These are phyloP conservation scores for Myiozetetes cayanensis DNA, from an alignment of 2,113 vertebrate genomes.

Conservation along the genomic window DNA sequence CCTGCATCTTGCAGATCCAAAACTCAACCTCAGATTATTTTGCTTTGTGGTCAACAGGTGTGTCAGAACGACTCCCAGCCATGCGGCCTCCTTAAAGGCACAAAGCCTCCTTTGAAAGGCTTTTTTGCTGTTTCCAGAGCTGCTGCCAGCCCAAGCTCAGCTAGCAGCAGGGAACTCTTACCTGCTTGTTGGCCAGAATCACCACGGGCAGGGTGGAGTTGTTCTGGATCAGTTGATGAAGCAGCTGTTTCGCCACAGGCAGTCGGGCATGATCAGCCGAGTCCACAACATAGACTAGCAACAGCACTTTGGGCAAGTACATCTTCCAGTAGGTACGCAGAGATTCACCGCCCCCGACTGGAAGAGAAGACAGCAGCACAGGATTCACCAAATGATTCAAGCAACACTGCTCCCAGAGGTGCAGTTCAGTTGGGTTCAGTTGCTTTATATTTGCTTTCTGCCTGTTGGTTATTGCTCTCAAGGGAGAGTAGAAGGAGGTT, in stretches of 20 bases:
- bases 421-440: neutral
- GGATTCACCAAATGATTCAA: neutral
- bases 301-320: constrained; percentile 81
- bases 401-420: neutral
- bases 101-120: neutral
- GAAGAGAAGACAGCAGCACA: constrained; percentile 25
- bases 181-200: constrained; percentile 96
- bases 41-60: neutral
- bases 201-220: constrained; percentile 84
- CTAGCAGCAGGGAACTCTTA: constrained; percentile 58
- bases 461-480: neutral
- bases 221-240: constrained; percentile 81
- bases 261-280: constrained; percentile 80
- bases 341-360: constrained; percentile 88
- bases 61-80: neutral
- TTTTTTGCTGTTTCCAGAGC: neutral
- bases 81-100: neutral
- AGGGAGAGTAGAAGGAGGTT: neutral
- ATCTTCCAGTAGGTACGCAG: constrained; percentile 84
- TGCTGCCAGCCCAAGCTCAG: neutral
- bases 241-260: constrained; percentile 81
- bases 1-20: neutral
- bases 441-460: neutral
- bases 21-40: neutral
- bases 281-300: constrained; percentile 92